phyloP scores from a whole-genome alignment of 2,113 vertebrate genomes.

The Tauraco erythrolophus region DNA sequence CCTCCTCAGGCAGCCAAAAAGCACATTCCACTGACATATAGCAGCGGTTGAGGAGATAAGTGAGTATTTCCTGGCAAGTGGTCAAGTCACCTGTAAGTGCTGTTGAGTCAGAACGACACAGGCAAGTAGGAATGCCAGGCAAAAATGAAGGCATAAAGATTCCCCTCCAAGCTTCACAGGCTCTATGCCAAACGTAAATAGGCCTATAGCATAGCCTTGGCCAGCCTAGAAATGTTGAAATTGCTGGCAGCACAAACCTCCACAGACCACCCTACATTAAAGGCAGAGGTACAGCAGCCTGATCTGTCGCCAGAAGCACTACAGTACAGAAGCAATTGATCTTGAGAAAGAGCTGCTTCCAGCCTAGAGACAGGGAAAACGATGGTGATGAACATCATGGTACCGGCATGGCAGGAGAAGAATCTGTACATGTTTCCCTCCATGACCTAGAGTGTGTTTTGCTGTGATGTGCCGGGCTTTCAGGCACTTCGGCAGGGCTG shows the following conservation, averaged over 20 bases:
- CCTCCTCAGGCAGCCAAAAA: conserved; percentile 4
- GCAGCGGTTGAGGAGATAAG: not conserved
- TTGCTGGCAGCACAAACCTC: not conserved
- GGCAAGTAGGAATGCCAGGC: not conserved
- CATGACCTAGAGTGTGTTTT: too few relatives aligned
- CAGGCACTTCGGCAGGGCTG: not conserved
- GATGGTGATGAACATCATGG: fast-evolving
- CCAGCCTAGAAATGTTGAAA: not conserved
- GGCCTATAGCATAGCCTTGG: not conserved
- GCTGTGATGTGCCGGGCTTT: not conserved
- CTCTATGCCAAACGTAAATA: not conserved
- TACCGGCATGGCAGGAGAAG: not conserved
- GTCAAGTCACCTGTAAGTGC: conserved; percentile 21
- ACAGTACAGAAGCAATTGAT: not conserved
- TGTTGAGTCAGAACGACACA: not conserved
- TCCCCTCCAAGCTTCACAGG: not conserved
- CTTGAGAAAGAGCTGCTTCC: not conserved
- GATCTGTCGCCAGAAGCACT: not conserved
- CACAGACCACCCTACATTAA: not conserved
- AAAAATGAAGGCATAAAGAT: not conserved
- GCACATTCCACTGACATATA: not conserved
- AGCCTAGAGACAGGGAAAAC: not conserved
- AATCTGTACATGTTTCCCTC: not conserved
- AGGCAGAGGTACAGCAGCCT: not conserved
- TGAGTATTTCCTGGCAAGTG: not conserved